Base-by-base conservation (phyloP, 2,113 vertebrate species). In the Engystomops pustulosus region DNA sequence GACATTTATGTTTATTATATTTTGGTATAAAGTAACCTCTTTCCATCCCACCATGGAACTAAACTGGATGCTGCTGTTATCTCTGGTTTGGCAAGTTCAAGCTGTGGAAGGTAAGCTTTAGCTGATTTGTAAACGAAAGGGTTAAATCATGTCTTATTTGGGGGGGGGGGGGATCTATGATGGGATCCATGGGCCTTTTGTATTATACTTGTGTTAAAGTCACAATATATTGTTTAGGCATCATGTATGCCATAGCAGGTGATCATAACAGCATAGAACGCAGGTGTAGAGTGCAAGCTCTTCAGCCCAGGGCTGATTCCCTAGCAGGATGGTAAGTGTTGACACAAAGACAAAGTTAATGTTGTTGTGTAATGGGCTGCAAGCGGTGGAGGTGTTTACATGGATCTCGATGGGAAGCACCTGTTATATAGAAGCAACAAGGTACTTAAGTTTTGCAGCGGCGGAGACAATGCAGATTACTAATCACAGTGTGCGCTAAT, bases 71-170 rank as follows among this genome's bases (percentile, higher is more conserved):
- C 90, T 93, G 88, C 88, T 93, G 77, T 87, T 94, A 81, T 90
- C 92, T 87, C 85, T 94, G 91, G 91, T 93, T n/a, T 90, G 92
- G 60, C 90, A 93, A 85, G 90, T 87, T 85, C 90, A 89, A 80
- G 93, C 94, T 12, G 91, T 94, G 90, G 94, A 95, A 94, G 93
- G 94, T 94, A 91, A 89, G 60, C 80, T 53, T n/a, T 8, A 20
- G 1, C 30, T 7, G 25, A 32, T 74, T 18, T 17, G 12, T 32
- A 11, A 9, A n/a, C 36, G 41, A 49, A 74, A 32, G 45, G 47
- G 72, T 76, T 76, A 76, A 76, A 2, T n/a, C 6, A 1, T 3
- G 8, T 20, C 18, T 10, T 2, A 20, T 32, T 75, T 20, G 2
- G 11, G 18, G n/a, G 20, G 9, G 20, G 68, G 67, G 51, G 68